Evolutionary conservation across 1,140 invertebrate species (phyloP).

Genomic region (Teleogryllus occipitalis): DNA sequence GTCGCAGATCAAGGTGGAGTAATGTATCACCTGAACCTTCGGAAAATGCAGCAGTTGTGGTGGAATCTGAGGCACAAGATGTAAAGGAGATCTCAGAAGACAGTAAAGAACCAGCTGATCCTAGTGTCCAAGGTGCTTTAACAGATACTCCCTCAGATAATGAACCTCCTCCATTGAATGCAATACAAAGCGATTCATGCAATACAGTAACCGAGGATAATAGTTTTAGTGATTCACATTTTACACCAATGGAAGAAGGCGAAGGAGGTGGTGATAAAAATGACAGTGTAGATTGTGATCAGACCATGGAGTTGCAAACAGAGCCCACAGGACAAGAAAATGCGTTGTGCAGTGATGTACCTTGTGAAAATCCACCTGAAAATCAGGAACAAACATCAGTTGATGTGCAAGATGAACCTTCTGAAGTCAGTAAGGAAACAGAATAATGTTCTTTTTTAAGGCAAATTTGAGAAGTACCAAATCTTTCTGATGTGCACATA

Average conservation of each 20-base stretch:
- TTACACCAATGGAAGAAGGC: neutral
- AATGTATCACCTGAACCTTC: constrained; percentile 16
- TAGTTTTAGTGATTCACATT: neutral
- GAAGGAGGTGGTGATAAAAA: neutral
- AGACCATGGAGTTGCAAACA: neutral
- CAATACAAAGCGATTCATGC: neutral
- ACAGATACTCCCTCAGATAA: neutral
- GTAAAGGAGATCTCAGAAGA: constrained; percentile 7
- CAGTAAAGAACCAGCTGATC: constrained; percentile 25
- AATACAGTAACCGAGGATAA: neutral
- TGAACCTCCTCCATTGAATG: constrained; percentile 28
- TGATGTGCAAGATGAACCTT: neutral
- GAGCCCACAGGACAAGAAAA: neutral
- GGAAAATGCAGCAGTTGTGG: constrained; percentile 7
- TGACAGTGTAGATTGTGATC: neutral
- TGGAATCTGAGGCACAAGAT: neutral
- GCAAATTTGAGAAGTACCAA: neutral
- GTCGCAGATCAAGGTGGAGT: constrained; percentile 22
- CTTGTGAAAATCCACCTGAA: neutral
- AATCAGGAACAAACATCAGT: neutral
- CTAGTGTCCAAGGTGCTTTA: neutral
- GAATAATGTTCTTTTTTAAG: neutral
- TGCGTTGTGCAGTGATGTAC: neutral
- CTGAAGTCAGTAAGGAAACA: neutral
- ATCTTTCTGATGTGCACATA: neutral